Conservation (phyloP, 2,113 vertebrate species). For the Ammospiza nelsoni region DNA sequence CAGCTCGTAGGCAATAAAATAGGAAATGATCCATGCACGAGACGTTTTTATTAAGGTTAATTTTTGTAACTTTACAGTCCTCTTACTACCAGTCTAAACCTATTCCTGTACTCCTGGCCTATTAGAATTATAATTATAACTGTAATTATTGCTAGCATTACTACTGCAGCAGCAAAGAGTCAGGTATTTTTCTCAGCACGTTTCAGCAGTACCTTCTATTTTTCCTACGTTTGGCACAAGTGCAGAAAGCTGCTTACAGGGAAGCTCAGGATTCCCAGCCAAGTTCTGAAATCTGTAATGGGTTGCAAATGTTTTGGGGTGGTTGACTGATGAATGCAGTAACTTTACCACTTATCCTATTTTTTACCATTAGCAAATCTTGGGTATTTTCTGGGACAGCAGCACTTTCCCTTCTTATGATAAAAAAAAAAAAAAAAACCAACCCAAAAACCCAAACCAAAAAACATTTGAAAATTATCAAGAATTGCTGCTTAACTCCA, state of each 20-base stretch:
- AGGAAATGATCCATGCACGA: neutral
- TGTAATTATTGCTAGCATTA: neutral
- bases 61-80: neutral
- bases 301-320: slow-evolving; percentile 78
- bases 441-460: neutral
- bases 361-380: slow-evolving; percentile 62
- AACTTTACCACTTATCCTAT: slow-evolving; percentile 62
- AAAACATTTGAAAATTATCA: neutral
- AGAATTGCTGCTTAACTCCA: neutral
- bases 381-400: slow-evolving; percentile 32
- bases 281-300: slow-evolving; percentile 67
- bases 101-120: neutral
- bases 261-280: slow-evolving; percentile 49
- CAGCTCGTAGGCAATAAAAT: slow-evolving; percentile 21
- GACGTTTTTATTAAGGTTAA: neutral
- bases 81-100: neutral
- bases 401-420: neutral
- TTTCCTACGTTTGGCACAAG: slow-evolving; percentile 29
- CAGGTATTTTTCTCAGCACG: slow-evolving; percentile 3
- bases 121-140: neutral
- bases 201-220: slow-evolving; percentile 44
- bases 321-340: slow-evolving; percentile 65
- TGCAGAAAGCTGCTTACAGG: slow-evolving; percentile 31
- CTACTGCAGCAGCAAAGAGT: neutral
- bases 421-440: neutral